Evolutionary conservation across 2,888 invertebrate genomes (phyloP).

Genomic region (Cerceris ruficornis): DNA sequence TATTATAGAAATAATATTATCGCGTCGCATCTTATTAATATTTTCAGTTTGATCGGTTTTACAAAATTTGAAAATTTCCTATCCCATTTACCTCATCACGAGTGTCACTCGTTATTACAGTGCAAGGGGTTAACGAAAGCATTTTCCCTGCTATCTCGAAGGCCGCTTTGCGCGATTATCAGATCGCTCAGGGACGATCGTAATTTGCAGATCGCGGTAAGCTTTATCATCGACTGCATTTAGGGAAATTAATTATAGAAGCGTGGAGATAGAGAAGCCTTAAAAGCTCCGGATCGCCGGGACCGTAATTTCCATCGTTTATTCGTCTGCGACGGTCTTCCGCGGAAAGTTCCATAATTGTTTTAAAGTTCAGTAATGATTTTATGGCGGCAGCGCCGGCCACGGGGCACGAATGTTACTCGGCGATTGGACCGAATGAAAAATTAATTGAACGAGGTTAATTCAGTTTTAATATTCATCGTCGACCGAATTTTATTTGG

Average conservation of each 20-base stretch:
- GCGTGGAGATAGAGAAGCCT: constrained; percentile 22
- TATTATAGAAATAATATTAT: too few relatives aligned
- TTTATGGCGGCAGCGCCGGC: too few relatives aligned
- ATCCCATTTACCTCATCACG: too few relatives aligned
- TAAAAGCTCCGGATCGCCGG: constrained; percentile 31
- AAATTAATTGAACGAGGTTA: neutral
- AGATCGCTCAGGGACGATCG: neutral
- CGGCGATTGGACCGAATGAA: neutral
- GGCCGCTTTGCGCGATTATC: too few relatives aligned
- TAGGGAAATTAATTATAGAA: constrained; percentile 47
- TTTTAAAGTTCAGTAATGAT: constrained; percentile 10
- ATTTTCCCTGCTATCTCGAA: too few relatives aligned
- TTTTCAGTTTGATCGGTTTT: too few relatives aligned
- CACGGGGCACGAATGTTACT: neutral
- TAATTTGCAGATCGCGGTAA: neutral
- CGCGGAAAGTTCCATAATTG: constrained; percentile 7
- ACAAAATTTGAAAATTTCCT: too few relatives aligned
- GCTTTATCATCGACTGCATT: constrained; percentile 37
- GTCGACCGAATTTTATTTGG: too few relatives aligned
- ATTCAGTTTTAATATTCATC: too few relatives aligned
- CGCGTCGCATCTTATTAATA: too few relatives aligned
- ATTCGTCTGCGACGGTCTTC: neutral
- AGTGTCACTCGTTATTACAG: too few relatives aligned
- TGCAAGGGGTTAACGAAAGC: too few relatives aligned
- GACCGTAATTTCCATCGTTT: constrained; percentile 29